phyloP scores from a whole-genome alignment of 2,888 invertebrate species.

The Microctonus aethiopoides region DNA sequence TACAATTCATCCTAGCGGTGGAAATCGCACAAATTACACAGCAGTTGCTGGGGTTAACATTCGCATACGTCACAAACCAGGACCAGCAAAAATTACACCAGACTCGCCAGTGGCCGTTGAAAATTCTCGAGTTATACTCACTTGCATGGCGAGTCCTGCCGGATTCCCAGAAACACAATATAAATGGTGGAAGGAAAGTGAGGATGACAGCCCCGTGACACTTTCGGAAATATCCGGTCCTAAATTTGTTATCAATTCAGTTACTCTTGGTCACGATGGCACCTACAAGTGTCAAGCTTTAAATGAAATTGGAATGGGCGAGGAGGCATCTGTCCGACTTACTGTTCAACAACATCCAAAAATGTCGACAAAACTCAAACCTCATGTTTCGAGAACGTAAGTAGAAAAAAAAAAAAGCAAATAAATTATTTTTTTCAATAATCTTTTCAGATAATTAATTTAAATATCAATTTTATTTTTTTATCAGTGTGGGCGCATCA shows the following conservation, averaged over 20 bases:
- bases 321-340: slow-evolving; percentile 83
- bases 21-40: slow-evolving; percentile 78
- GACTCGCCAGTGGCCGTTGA: slow-evolving; percentile 87
- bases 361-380: slow-evolving; percentile 84
- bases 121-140: slow-evolving; percentile 83
- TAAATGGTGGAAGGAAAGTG: slow-evolving; percentile 87
- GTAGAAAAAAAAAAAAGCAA: slow-evolving; percentile 38
- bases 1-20: slow-evolving; percentile 79
- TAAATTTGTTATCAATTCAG: slow-evolving; percentile 86
- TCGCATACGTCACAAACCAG: slow-evolving; percentile 87
- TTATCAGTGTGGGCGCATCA: slow-evolving; percentile 77
- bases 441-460: background rate
- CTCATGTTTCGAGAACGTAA: slow-evolving; percentile 78
- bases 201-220: slow-evolving; percentile 75
- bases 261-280: slow-evolving; percentile 87
- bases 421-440: background rate
- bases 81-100: slow-evolving; percentile 84
- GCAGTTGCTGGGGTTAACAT: slow-evolving; percentile 86
- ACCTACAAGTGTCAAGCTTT: slow-evolving; percentile 90
- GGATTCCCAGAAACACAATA: slow-evolving; percentile 94
- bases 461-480: background rate
- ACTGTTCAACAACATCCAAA: slow-evolving; percentile 91
- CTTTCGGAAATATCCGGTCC: slow-evolving; percentile 82
- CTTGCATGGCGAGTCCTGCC: slow-evolving; percentile 87
- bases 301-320: slow-evolving; percentile 89